A percentile compares a stretch with the other conserved stretches of the same genome.
phyloP scores from a whole-genome alignment of 2,797 vertebrate genomes.

The Oryzias sinensis region DNA sequence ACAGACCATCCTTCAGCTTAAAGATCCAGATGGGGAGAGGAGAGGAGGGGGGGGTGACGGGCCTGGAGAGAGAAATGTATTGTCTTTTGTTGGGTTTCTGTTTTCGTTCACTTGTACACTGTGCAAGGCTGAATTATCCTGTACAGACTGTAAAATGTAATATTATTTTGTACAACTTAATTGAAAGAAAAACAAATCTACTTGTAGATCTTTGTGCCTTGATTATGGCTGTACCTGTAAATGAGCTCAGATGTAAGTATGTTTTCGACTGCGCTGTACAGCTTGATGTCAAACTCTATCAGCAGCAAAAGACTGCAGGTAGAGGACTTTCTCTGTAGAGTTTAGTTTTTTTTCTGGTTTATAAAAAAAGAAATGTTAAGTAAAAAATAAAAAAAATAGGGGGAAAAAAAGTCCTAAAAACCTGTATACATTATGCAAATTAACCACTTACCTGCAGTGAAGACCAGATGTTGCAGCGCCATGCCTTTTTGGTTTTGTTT shows the following conservation, averaged over 20 bases:
- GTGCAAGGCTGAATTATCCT: conserved; percentile 94
- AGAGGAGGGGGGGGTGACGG: conserved; percentile 13
- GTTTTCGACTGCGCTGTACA: conserved; percentile 95
- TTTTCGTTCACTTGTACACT: conserved; percentile 89
- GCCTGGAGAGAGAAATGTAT: conserved; percentile 65
- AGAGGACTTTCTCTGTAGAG: conserved; percentile 88
- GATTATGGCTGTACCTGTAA: conserved; percentile 91
- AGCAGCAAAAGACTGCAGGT: conserved; percentile 84
- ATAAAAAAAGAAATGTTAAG: conserved; percentile 87
- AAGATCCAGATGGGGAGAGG: conserved; percentile 67
- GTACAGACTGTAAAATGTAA: conserved; percentile 97
- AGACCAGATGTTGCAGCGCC: conserved; percentile 85
- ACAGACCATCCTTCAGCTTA: conserved; percentile 80
- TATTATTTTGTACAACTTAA: conserved; percentile 99
- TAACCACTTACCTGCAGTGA: conserved; percentile 87
- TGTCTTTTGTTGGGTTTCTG: conserved; percentile 69
- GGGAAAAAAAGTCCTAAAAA: conserved; percentile 75
- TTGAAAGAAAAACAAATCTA: conserved; percentile 88
- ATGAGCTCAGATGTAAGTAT: conserved; percentile 91
- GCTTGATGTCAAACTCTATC: conserved; percentile 91
- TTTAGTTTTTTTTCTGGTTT: conserved; percentile 89
- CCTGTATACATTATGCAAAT: conserved; percentile 93
- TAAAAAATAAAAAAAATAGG: conserved; percentile 79
- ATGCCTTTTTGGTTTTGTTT: conserved; percentile 79
- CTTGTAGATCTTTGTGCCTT: conserved; percentile 92